These are phyloP conservation scores for Tangara arthus DNA, from an alignment of 2,797 vertebrate genomes.

Conservation along the genomic window DNA sequence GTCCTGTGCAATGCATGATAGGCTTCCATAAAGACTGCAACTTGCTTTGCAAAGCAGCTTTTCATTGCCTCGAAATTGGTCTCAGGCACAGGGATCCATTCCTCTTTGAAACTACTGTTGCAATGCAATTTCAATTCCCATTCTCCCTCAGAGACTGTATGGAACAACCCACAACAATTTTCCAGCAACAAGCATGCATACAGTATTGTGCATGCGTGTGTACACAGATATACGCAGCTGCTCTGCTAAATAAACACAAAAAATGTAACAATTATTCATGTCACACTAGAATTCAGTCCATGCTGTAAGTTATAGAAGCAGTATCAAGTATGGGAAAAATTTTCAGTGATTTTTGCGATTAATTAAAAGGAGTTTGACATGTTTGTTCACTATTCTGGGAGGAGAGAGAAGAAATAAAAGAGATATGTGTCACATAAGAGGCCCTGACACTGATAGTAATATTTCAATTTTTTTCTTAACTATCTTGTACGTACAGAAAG, in stretches of 20 bases:
- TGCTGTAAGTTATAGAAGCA: not conserved
- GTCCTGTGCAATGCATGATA: not conserved
- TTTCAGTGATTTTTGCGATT: not conserved
- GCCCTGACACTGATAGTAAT: not conserved
- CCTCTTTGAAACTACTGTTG: not conserved
- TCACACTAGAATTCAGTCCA: not conserved
- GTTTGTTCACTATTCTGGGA: not conserved
- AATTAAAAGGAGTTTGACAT: not conserved
- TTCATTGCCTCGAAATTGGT: not conserved
- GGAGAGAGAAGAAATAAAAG: no score
- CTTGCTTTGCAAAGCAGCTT: not conserved
- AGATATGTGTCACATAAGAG: not conserved
- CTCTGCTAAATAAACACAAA: not conserved
- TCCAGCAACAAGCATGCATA: not conserved
- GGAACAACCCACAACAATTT: not conserved
- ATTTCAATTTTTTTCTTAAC: not conserved
- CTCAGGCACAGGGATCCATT: not conserved
- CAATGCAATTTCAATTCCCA: not conserved
- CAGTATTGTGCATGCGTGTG: not conserved
- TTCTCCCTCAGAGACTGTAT: not conserved
- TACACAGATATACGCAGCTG: not conserved
- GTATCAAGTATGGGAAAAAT: not conserved
- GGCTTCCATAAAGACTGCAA: not conserved
- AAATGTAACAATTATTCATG: not conserved
- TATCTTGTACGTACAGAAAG: not conserved